Conservation (phyloP, 2,888 invertebrate species). For the Rhogogaster chlorosoma region DNA sequence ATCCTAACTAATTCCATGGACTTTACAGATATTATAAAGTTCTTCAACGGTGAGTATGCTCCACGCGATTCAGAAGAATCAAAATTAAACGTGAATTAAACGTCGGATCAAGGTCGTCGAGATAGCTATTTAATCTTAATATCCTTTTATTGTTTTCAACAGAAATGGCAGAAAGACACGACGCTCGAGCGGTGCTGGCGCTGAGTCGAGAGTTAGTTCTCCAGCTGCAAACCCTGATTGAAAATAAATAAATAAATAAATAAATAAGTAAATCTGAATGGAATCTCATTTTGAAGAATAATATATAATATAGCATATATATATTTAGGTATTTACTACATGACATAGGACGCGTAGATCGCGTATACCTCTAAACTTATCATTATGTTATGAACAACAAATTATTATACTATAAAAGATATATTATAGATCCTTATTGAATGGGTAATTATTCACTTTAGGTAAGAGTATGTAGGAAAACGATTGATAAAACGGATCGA, state of each 20-base stretch:
- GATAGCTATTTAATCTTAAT: not conserved
- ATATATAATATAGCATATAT: constrained; percentile 36
- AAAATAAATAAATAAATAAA: constrained; percentile 83
- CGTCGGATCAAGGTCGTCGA: not conserved
- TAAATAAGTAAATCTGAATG: constrained; percentile 73
- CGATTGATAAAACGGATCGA: constrained; percentile 11
- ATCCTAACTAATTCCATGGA: constrained; percentile 98
- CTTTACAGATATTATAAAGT: constrained; percentile 98
- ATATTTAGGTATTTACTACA: constrained; percentile 51
- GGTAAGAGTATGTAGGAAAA: not conserved
- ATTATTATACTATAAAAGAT: constrained; percentile 24
- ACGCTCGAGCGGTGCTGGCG: constrained; percentile 89
- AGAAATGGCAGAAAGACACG: constrained; percentile 99
- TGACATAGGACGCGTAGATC: constrained; percentile 50
- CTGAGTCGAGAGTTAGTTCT: constrained; percentile 92
- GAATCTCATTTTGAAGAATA: constrained; percentile 39
- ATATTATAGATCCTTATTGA: constrained; percentile 13
- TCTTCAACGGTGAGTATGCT: constrained; percentile 91
- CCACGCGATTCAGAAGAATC: not conserved
- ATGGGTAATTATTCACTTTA: constrained; percentile 32
- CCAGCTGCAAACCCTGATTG: constrained; percentile 94
- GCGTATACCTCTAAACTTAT: constrained; percentile 48
- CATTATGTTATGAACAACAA: constrained; percentile 41
- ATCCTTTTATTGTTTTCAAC: constrained; percentile 69
- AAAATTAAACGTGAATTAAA: not conserved